Evolutionary conservation across 2,797 vertebrate genomes (phyloP).

Genomic region (Bovichtus diacanthus): DNA sequence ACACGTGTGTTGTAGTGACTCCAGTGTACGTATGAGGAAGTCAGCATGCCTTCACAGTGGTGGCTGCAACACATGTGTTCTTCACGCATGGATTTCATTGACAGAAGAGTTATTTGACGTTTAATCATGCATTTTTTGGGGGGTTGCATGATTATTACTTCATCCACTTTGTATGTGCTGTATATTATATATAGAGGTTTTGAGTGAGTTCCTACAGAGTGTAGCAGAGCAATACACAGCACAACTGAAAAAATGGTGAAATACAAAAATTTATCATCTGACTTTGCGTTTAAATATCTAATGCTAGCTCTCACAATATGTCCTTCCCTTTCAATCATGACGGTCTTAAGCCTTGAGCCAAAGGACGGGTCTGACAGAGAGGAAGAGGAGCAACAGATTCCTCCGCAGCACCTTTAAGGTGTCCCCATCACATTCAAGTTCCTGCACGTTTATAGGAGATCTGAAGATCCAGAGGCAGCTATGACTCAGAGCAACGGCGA

Average conservation of each 20-base stretch:
- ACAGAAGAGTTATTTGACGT: background rate
- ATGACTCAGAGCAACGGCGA: constrained; percentile 93
- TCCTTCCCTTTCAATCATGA: constrained; percentile 9
- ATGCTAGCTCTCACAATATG: background rate
- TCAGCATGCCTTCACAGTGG: constrained; percentile 29
- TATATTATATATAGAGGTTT: background rate
- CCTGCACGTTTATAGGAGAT: background rate
- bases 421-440: background rate
- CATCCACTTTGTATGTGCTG: background rate
- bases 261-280: background rate
- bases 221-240: background rate
- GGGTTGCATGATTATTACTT: background rate
- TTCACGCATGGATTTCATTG: constrained; percentile 1
- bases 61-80: constrained; percentile 17
- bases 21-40: constrained; percentile 23
- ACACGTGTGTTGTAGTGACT: constrained; percentile 52
- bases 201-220: background rate
- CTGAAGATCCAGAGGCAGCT: constrained; percentile 32
- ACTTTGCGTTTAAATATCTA: background rate
- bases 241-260: background rate
- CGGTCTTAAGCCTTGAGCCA: constrained; percentile 1
- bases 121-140: background rate
- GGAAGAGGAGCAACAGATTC: constrained; percentile 1
- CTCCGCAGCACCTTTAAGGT: background rate
- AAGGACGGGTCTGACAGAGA: constrained; percentile 23